Evolutionary conservation across 2,797 vertebrate species (phyloP).

Genomic region (Urosaurus nigricauda): DNA sequence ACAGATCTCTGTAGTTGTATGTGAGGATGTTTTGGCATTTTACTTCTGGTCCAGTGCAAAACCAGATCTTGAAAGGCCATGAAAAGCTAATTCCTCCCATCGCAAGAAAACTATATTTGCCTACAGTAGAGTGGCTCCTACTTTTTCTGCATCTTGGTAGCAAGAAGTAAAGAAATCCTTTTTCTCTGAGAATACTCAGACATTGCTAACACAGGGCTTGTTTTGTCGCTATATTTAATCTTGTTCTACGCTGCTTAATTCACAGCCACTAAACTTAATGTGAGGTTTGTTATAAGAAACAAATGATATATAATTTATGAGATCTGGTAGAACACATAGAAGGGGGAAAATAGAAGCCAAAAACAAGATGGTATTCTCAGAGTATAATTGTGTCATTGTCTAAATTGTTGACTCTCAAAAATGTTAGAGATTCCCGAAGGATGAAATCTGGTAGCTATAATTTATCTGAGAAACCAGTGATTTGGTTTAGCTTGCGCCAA

Average conservation of each 20-base stretch:
- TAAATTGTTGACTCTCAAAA: conserved; percentile 37
- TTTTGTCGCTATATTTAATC: conserved; percentile 25
- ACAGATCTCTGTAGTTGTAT: background rate
- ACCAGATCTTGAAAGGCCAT: background rate
- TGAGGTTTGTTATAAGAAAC: conserved; percentile 71
- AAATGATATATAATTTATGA: conserved; percentile 50
- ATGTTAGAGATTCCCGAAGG: conserved; percentile 28
- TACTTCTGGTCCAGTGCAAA: background rate
- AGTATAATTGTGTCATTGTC: conserved; percentile 15
- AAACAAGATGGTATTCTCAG: conserved; percentile 16
- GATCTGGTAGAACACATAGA: conserved; percentile 16
- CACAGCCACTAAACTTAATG: conserved; percentile 24
- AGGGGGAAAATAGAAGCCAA: background rate
- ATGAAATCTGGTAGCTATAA: conserved; percentile 50
- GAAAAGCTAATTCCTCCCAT: background rate
- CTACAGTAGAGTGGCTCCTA: background rate
- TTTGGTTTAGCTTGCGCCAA: conserved; percentile 54
- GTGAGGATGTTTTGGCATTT: background rate
- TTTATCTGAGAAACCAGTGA: conserved; percentile 65
- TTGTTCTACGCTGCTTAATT: conserved; percentile 33
- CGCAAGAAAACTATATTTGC: background rate
- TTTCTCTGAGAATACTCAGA: background rate
- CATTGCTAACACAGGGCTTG: background rate
- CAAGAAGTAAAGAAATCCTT: conserved; percentile 6
- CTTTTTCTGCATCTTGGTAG: background rate